Evolutionary conservation across 1,140 invertebrate species (phyloP).

Genomic region (Geopemphigus sp.): DNA sequence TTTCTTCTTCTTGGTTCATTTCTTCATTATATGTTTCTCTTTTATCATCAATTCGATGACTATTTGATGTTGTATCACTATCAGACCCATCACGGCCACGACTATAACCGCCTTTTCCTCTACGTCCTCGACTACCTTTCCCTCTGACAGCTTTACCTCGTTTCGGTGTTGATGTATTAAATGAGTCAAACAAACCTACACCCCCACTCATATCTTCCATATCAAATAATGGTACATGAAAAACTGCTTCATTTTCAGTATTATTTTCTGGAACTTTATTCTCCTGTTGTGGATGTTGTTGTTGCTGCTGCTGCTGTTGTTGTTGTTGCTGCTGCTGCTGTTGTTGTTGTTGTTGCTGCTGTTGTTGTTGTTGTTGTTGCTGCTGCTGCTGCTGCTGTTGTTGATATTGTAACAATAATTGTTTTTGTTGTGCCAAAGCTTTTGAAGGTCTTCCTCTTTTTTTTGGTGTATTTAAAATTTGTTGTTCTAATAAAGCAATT

Average conservation of each 20-base stretch:
- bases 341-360: constrained; percentile 39
- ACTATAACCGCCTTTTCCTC: constrained; percentile 20
- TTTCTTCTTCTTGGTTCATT: constrained; percentile 50
- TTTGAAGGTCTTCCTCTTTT: constrained; percentile 51
- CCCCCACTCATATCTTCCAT: constrained; percentile 28
- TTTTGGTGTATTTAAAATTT: constrained; percentile 22
- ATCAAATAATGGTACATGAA: constrained; percentile 48
- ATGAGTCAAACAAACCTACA: constrained; percentile 4
- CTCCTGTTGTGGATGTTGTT: constrained; percentile 30
- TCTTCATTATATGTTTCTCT: constrained; percentile 32
- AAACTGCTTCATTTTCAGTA: constrained; percentile 21
- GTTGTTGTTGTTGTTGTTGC: constrained; percentile 43
- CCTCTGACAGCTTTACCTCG: constrained; percentile 30
- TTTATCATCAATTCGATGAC: not conserved
- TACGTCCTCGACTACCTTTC: constrained; percentile 14
- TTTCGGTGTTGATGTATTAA: constrained; percentile 47
- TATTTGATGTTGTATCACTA: constrained; percentile 12
- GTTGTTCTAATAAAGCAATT: constrained; percentile 46
- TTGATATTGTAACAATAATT: constrained; percentile 47
- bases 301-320: constrained; percentile 38
- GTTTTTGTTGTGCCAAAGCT: constrained; percentile 44
- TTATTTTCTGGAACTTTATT: not conserved
- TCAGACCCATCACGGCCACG: constrained; percentile 19
- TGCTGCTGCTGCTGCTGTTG: constrained; percentile 28
- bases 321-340: constrained; percentile 42